phyloP scores from a whole-genome alignment of 2,888 invertebrate genomes.

The Hydroisotoma schaefferi region DNA sequence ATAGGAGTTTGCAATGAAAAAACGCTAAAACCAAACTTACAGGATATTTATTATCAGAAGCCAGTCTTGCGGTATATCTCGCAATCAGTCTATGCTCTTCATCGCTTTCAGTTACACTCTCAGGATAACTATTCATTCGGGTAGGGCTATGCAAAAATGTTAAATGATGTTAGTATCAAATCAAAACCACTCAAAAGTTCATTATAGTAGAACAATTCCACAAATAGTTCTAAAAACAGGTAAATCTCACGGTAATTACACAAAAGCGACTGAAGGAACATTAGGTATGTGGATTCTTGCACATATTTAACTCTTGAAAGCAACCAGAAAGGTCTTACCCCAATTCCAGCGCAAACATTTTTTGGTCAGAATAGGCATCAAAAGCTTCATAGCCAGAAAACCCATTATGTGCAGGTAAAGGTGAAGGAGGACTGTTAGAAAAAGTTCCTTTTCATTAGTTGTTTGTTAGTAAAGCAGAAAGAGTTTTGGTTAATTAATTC shows the following conservation, averaged over 20 bases:
- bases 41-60: constrained; percentile 79
- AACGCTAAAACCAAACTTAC: constrained; percentile 52
- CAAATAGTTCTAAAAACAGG: too few species aligned
- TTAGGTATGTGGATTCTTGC: too few species aligned
- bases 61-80: constrained; percentile 89
- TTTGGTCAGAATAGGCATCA: constrained; percentile 47
- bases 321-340: too few species aligned
- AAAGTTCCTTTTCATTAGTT: not conserved
- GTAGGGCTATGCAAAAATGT: constrained; percentile 50
- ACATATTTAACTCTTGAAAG: too few species aligned
- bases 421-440: constrained; percentile 74
- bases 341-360: constrained; percentile 47
- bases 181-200: too few species aligned
- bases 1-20: not conserved
- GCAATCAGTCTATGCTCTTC: constrained; percentile 97
- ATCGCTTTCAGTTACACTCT: constrained; percentile 61
- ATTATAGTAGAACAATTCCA: too few species aligned
- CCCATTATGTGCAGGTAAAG: constrained; percentile 88
- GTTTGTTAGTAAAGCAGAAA: too few species aligned
- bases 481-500: too few species aligned
- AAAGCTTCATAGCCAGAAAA: constrained; percentile 57
- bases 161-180: too few species aligned
- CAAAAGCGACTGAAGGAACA: too few species aligned
- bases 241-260: too few species aligned
- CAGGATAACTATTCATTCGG: constrained; percentile 50